Conservation (phyloP, 2,797 vertebrate species). For the Chrysocyon brachyurus region DNA sequence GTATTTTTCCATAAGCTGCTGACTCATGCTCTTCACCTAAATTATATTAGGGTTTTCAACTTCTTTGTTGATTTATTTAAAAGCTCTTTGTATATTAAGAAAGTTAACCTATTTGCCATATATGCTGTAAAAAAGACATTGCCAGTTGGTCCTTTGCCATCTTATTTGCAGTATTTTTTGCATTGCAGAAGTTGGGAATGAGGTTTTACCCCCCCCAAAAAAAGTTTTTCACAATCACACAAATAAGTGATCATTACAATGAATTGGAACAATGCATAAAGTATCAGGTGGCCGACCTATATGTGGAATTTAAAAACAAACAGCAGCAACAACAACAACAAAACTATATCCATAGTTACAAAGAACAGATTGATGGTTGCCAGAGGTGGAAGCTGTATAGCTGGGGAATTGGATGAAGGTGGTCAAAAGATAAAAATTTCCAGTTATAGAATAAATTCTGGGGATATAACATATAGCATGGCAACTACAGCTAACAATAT, state of each 20-base stretch:
- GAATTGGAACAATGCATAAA: neutral
- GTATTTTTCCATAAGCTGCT: neutral
- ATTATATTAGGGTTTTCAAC: neutral
- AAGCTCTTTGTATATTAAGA: neutral
- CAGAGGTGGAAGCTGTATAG: neutral
- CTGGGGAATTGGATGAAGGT: neutral
- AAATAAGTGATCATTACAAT: neutral
- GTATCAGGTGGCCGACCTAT: neutral
- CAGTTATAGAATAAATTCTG: neutral
- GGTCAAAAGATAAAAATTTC: neutral
- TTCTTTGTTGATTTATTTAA: conserved; percentile 16
- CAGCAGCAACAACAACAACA: neutral
- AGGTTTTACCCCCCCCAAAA: neutral
- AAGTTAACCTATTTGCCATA: neutral
- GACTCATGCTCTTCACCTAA: neutral
- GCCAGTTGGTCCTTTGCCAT: neutral
- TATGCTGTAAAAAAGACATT: neutral
- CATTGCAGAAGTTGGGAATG: neutral
- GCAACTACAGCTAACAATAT: neutral
- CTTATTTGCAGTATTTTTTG: neutral
- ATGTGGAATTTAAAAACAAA: neutral
- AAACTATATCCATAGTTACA: neutral
- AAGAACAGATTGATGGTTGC: neutral
- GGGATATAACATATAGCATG: neutral
- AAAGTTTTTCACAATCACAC: neutral